Percentiles rank a stretch among this genome's conserved stretches.
phyloP scores from a whole-genome alignment of 2,888 invertebrate genomes.

The Drosophila maculinotata region DNA sequence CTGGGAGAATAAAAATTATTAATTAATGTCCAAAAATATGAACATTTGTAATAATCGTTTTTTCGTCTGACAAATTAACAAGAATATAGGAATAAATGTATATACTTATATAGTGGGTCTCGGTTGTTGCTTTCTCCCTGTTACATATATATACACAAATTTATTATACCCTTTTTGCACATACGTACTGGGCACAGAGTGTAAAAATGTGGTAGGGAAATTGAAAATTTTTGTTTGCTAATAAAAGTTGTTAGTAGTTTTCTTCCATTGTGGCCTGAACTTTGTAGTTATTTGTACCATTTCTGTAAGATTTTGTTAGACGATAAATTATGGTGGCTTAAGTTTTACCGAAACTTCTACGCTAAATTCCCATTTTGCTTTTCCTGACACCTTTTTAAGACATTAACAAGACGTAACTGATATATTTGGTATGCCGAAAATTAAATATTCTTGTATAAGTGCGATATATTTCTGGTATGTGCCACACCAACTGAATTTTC shows the following conservation, averaged over 20 bases:
- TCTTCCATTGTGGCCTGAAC: conserved; percentile 16
- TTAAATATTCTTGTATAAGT: neutral
- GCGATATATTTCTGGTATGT: too few species aligned
- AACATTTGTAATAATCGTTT: too few species aligned
- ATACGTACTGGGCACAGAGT: neutral
- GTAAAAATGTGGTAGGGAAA: conserved; percentile 54
- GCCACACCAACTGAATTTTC: too few species aligned
- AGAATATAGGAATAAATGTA: too few species aligned
- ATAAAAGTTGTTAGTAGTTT: conserved; percentile 47
- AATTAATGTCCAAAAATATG: too few species aligned
- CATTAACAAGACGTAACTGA: conserved; percentile 34
- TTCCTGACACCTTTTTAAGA: conserved; percentile 19
- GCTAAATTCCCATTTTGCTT: conserved; percentile 16
- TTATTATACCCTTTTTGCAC: neutral
- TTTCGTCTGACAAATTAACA: too few species aligned
- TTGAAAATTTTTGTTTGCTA: conserved; percentile 61
- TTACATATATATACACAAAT: too few species aligned
- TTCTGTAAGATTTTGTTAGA: conserved; percentile 1
- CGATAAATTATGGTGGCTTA: conserved; percentile 4
- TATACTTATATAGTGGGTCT: too few species aligned
- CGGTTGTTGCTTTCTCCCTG: too few species aligned
- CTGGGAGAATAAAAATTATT: too few species aligned
- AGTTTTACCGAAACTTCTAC: conserved; percentile 14
- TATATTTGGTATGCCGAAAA: neutral
- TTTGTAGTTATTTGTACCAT: conserved; percentile 23